Percentiles rank a stretch among this genome's conserved stretches.
Evolutionary conservation across 2,888 invertebrate species (phyloP).

Genomic region (Galerucella nymphaeae): DNA sequence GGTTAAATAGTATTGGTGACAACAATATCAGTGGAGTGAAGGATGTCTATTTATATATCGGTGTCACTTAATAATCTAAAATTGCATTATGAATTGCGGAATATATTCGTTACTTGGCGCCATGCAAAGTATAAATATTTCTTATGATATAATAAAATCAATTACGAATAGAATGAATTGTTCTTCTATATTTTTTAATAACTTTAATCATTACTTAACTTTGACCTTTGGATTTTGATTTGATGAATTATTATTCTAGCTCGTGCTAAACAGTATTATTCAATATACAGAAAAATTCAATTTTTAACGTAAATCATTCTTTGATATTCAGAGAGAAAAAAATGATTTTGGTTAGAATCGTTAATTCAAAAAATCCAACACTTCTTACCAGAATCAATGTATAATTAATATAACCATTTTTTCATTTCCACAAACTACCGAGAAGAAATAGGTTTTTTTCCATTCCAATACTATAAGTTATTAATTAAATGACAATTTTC

Average conservation of each 20-base stretch:
- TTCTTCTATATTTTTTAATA: background rate
- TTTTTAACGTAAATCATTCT: too few species aligned
- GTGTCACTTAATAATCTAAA: constrained; percentile 38
- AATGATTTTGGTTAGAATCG: too few species aligned
- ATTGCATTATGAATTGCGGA: constrained; percentile 44
- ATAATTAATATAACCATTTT: too few species aligned
- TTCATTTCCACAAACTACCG: too few species aligned
- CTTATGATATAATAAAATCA: constrained; percentile 14
- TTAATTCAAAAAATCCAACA: too few species aligned
- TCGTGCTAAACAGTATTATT: too few species aligned
- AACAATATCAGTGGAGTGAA: constrained; percentile 33
- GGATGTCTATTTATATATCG: constrained; percentile 37
- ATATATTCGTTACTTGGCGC: constrained; percentile 37
- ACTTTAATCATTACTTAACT: background rate
- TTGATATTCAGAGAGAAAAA: too few species aligned
- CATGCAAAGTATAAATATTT: constrained; percentile 36
- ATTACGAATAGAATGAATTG: background rate
- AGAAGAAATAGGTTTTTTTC: too few species aligned
- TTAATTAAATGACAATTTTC: too few species aligned
- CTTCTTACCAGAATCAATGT: too few species aligned
- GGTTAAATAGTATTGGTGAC: constrained; percentile 37
- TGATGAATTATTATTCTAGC: background rate
- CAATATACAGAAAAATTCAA: too few species aligned
- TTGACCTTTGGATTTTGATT: background rate
- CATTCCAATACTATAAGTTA: too few species aligned